phyloP scores from a whole-genome alignment of 2,888 invertebrate species.

The Acanthopleura granulata region DNA sequence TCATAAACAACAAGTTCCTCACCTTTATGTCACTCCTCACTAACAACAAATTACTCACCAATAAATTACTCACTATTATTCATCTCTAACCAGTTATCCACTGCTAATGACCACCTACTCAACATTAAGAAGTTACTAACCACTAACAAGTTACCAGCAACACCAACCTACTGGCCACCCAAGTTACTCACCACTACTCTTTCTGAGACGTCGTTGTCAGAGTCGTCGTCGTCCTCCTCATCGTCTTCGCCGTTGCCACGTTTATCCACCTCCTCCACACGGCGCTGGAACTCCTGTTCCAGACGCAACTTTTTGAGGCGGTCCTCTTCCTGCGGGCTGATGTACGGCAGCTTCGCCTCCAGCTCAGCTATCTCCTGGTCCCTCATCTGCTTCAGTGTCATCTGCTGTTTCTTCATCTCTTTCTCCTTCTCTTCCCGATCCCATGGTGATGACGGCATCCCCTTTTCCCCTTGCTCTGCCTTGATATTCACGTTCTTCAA shows the following conservation, averaged over 20 bases:
- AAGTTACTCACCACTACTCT: constrained; percentile 41
- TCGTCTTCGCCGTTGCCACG: constrained; percentile 77
- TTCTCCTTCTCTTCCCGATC: constrained; percentile 92
- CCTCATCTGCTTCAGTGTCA: constrained; percentile 83
- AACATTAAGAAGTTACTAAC: no score
- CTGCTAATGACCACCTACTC: no score
- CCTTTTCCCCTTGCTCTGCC: constrained; percentile 1
- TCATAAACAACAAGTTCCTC: no score
- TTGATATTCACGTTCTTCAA: background rate
- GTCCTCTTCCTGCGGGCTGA: constrained; percentile 58
- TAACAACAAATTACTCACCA: no score
- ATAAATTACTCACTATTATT: no score
- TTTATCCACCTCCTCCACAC: constrained; percentile 85
- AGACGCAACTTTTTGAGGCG: constrained; percentile 76
- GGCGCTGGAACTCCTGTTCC: constrained; percentile 93
- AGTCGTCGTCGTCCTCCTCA: constrained; percentile 74
- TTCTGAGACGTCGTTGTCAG: constrained; percentile 48
- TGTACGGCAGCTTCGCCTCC: constrained; percentile 71
- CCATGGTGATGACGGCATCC: constrained; percentile 78
- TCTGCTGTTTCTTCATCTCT: constrained; percentile 80
- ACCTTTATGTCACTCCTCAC: no score
- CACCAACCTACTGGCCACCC: no score
- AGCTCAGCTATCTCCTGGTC: constrained; percentile 90
- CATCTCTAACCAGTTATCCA: no score
- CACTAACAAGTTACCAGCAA: no score